Base-by-base conservation (phyloP, 2,113 vertebrate genomes). In the Empidonax traillii region DNA sequence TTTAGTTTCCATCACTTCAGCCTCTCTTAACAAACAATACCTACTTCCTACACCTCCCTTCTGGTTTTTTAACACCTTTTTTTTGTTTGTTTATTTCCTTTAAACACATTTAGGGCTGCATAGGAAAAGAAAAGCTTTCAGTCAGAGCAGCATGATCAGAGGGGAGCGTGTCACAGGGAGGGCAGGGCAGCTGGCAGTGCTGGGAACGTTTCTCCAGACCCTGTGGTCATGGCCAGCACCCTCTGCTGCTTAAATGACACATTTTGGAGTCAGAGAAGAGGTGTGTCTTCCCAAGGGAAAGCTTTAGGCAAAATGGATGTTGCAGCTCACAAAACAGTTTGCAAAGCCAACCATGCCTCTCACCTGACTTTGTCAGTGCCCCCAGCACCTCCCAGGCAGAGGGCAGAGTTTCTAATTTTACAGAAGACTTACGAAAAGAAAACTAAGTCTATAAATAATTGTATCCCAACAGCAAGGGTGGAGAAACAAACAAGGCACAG, bases 221-320 rank as follows among this genome's bases (percentile, higher is more conserved):
- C n/a, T 1, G 8, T 7, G 76, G 46, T 39, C 7, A 12, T 4
- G 51, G 17, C 71, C 30, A 33, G 47, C n/a, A 41, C 41, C 16
- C 13, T 2, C 46, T 78, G 21, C 74, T 85, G 47, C 35, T 53
- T 14, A 21, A 20, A 0, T 0, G 5, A 25, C 46, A 30, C 16
- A 2, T 3, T n/a, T 2, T 35, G 61, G 28, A 20, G 17, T 17
- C 31, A 39, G 4, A 56, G 37, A 52, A 56, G 46, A 76, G 20
- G 17, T 3, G 4, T 14, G 10, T 19, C 28, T 8, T 37, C 43
- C 35, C 37, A 31, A 8, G 30, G 33, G 9, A 25, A 49, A 62
- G 35, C 63, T 90, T 47, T 41, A 69, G 14, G 71, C 25, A 69
- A 16, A 35, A 33, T 0, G 0, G 8, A 8, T 4, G 8, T 13